Percentiles rank a stretch among this genome's conserved stretches.
Evolutionary conservation across 2,113 vertebrate genomes (phyloP).

Genomic region (Passer montanus): DNA sequence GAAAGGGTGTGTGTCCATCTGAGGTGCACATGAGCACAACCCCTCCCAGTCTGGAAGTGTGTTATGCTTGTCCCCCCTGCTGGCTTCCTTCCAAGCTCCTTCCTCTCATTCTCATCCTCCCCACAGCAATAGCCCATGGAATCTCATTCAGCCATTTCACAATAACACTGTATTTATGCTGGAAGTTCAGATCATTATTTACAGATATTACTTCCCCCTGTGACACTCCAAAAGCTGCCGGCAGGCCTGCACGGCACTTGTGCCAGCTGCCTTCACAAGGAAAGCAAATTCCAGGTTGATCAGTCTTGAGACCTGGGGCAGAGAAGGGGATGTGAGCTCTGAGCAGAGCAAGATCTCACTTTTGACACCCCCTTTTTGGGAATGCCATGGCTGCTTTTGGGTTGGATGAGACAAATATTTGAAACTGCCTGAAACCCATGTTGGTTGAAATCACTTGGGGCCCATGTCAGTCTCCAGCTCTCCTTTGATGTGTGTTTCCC

Average conservation of each 20-base stretch:
- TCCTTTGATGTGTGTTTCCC: not conserved
- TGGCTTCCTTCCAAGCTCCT: not conserved
- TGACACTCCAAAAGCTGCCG: not conserved
- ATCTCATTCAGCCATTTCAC: not conserved
- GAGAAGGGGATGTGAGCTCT: not conserved
- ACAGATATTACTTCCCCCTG: not conserved
- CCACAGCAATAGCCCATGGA: not conserved
- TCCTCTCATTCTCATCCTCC: not conserved
- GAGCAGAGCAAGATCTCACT: not conserved
- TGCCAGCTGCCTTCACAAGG: not conserved
- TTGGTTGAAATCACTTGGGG: not conserved
- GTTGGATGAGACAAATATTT: not conserved
- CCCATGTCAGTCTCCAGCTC: fast-evolving
- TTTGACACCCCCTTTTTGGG: not conserved
- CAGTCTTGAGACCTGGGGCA: not conserved
- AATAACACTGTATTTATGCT: not conserved
- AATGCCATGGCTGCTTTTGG: not conserved
- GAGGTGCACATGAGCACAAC: not conserved
- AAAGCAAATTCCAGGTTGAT: not conserved
- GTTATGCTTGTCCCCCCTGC: not conserved
- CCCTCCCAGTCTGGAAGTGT: not conserved
- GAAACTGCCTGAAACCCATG: not conserved
- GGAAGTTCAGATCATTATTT: not conserved
- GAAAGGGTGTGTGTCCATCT: not conserved
- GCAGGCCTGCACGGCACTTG: not conserved